Evolutionary conservation across 2,888 invertebrate species (phyloP).

Genomic region (Onchidella celtica): DNA sequence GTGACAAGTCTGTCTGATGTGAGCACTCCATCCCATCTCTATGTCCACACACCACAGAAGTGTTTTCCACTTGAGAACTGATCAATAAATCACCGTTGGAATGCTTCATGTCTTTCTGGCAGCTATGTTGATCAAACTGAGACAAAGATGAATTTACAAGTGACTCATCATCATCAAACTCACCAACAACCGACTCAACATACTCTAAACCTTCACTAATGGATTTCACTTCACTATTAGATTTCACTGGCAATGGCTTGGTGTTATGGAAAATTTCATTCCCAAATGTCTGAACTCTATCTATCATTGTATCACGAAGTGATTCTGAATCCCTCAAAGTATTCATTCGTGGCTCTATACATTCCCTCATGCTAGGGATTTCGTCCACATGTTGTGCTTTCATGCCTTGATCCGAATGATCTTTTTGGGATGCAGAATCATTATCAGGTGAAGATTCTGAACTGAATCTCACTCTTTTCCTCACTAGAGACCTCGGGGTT

Average conservation of each 20-base stretch:
- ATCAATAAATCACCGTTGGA: background rate
- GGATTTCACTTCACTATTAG: background rate
- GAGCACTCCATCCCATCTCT: no score
- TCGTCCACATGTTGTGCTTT: no score
- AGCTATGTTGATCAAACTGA: background rate
- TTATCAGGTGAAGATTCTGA: background rate
- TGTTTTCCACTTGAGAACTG: conserved; percentile 19
- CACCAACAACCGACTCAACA: background rate
- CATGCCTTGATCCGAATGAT: background rate
- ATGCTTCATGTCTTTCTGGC: background rate
- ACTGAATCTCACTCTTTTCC: conserved; percentile 34
- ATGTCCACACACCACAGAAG: no score
- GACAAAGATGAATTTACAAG: background rate
- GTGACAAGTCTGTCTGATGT: no score
- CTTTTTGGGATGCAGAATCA: background rate
- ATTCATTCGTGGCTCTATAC: background rate
- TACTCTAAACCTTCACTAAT: no score
- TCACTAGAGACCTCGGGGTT: conserved; percentile 2
- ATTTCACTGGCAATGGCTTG: background rate
- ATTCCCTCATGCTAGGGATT: no score
- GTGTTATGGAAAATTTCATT: background rate
- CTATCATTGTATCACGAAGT: background rate
- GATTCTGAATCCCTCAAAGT: background rate
- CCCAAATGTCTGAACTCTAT: background rate
- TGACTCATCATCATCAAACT: background rate